Percentiles rank a stretch among this genome's conserved stretches.
These are phyloP conservation scores for Hipparchia sbordonii DNA, from an alignment of 2,888 invertebrate genomes.

Conservation along the genomic window DNA sequence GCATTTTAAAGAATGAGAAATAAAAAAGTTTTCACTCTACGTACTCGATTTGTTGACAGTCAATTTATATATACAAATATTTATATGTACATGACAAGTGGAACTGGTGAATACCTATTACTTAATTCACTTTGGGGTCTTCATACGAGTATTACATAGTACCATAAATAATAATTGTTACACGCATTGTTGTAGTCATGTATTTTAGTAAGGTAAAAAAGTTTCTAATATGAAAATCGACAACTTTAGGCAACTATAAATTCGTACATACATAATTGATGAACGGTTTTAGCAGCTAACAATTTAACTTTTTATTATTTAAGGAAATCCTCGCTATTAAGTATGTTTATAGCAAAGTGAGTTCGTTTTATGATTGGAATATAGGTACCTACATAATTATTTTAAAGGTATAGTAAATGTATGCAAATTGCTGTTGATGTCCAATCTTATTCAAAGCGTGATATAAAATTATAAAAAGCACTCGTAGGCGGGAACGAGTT, in stretches of 20 bases:
- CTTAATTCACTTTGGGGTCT: no score
- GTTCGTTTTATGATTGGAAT: conserved; percentile 2
- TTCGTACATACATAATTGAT: not conserved
- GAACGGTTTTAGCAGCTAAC: conserved; percentile 7
- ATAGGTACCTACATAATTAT: not conserved
- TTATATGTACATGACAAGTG: no score
- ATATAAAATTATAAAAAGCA: conserved; percentile 15
- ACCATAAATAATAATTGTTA: no score
- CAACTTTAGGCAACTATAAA: not conserved
- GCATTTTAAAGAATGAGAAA: no score
- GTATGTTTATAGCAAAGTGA: conserved; percentile 7
- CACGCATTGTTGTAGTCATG: no score
- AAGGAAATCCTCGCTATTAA: conserved; percentile 15
- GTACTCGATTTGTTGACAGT: no score
- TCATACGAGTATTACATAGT: no score
- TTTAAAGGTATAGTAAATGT: conserved; percentile 6
- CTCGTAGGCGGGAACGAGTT: conserved; percentile 10
- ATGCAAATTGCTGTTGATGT: conserved; percentile 21
- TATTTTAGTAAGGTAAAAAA: no score
- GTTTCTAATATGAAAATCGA: no score
- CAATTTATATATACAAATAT: no score
- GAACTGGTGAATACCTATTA: no score
- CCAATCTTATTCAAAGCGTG: conserved; percentile 6
- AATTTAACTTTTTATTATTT: conserved; percentile 25
- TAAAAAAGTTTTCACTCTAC: no score